A percentile compares a stretch with the other conserved stretches of the same genome.
phyloP scores from a whole-genome alignment of 2,797 vertebrate species.

The Graptemys geographica region DNA sequence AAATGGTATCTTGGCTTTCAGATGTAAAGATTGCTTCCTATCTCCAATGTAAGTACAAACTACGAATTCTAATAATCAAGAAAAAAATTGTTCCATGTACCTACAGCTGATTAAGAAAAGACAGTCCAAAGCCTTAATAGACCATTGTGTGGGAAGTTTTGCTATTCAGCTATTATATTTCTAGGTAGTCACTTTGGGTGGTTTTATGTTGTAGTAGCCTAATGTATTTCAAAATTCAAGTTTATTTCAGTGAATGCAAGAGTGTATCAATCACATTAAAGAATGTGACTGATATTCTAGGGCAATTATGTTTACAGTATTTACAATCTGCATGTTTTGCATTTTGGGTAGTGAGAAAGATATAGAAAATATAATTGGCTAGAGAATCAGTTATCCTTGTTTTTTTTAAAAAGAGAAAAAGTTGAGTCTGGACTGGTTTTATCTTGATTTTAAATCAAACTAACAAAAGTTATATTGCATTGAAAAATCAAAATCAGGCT shows the following conservation, averaged over 20 bases:
- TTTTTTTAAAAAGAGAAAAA: neutral
- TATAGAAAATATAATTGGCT: neutral
- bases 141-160: neutral
- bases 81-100: neutral
- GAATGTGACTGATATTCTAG: neutral
- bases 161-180: neutral
- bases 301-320: neutral
- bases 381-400: conserved; percentile 15
- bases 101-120: neutral
- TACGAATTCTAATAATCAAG: neutral
- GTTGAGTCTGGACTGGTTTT: conserved; percentile 31
- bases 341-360: neutral
- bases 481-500: conserved; percentile 80
- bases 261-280: neutral
- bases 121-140: neutral
- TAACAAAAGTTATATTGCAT: conserved; percentile 60
- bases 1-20: neutral
- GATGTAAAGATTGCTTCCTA: neutral
- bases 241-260: conserved; percentile 14
- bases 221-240: neutral
- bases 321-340: neutral
- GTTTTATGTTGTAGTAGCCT: neutral
- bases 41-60: neutral
- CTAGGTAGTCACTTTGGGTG: neutral
- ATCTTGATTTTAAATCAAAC: conserved; percentile 71